These are phyloP conservation scores for Mesoclemmys tuberculata DNA, from an alignment of 2,113 vertebrate species.

Conservation along the genomic window DNA sequence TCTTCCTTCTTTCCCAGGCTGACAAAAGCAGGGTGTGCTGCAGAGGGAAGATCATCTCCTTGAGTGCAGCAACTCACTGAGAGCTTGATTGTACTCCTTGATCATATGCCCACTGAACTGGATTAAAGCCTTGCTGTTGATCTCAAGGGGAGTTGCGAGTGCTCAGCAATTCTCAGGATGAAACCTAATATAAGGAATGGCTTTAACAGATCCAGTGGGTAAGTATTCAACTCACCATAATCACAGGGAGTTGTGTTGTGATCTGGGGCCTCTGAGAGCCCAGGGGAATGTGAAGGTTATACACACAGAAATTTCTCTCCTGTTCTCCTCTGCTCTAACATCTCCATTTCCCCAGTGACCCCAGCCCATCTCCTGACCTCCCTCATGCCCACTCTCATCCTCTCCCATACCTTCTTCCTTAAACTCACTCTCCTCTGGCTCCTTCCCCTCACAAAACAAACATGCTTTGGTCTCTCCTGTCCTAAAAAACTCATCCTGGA, in stretches of 20 bases:
- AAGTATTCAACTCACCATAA: background rate
- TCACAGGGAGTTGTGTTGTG: background rate
- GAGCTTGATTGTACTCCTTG: background rate
- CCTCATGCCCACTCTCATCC: background rate
- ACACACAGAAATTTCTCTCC: background rate
- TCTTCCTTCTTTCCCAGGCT: background rate
- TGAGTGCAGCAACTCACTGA: background rate
- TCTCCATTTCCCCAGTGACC: background rate
- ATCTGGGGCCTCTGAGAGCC: background rate
- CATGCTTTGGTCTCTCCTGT: background rate
- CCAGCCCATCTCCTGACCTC: background rate
- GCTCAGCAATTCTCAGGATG: background rate
- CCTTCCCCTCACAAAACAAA: background rate
- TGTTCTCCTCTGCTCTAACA: background rate
- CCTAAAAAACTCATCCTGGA: background rate
- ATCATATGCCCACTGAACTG: background rate
- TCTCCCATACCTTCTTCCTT: background rate
- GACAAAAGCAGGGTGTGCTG: fast-evolving
- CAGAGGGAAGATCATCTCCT: background rate
- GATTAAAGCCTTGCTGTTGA: background rate
- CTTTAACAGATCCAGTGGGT: background rate
- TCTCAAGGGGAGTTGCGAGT: background rate
- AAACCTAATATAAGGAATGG: background rate
- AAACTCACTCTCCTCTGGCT: background rate
- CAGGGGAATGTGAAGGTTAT: background rate